These are phyloP conservation scores for Drosophila percnosoma DNA, from an alignment of 2,888 invertebrate species.

Conservation along the genomic window DNA sequence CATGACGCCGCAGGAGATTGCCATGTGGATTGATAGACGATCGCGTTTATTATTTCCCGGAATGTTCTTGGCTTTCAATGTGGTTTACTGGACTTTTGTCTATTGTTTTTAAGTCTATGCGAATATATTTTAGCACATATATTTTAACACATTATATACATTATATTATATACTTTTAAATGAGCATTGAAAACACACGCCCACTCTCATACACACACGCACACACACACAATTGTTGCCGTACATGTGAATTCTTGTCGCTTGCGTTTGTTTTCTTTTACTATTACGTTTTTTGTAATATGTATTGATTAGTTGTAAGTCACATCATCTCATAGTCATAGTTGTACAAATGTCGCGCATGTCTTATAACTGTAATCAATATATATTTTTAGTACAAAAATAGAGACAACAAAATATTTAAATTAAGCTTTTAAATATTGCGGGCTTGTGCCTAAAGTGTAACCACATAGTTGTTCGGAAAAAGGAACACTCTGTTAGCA, in stretches of 20 bases:
- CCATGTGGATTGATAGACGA: constrained; percentile 82
- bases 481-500: not conserved
- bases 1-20: constrained; percentile 83
- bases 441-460: constrained; percentile 7
- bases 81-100: constrained; percentile 82
- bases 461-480: not conserved
- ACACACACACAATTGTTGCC: constrained; percentile 31
- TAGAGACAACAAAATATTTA: not conserved
- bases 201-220: constrained; percentile 4
- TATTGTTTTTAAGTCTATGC: constrained; percentile 69
- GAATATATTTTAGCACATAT: constrained; percentile 1
- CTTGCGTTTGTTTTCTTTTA: constrained; percentile 45
- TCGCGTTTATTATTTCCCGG: constrained; percentile 78
- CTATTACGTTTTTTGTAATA: constrained; percentile 61
- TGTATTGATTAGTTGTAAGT: constrained; percentile 63
- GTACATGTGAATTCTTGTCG: constrained; percentile 59
- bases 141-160: constrained; percentile 3
- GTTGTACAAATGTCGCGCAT: constrained; percentile 64
- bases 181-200: constrained; percentile 1
- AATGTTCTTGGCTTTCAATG: constrained; percentile 81
- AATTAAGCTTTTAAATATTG: constrained; percentile 4
- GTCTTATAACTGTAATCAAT: constrained; percentile 36
- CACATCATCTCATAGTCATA: constrained; percentile 77
- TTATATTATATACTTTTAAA: constrained; percentile 8
- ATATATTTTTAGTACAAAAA: constrained; percentile 29